Base-by-base conservation (phyloP, 2,113 vertebrate species). In the Phyllostomus hastatus region DNA sequence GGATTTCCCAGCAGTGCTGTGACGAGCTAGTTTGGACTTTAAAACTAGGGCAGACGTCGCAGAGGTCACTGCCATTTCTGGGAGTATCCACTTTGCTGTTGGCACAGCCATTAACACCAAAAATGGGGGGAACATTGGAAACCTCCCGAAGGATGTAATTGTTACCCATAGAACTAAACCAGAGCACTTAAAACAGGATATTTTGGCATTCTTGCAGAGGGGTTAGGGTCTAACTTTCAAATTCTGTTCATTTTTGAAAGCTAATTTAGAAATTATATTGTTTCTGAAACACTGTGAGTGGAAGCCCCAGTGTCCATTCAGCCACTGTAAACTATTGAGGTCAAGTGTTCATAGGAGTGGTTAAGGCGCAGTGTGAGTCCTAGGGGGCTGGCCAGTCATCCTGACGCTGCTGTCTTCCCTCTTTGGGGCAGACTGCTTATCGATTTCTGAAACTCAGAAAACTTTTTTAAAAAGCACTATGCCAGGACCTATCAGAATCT, bases 151-250 rank as follows among this genome's bases (percentile, higher is more conserved):
- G 90, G 96, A 96, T 89, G 91, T 90, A 66, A 94, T 86, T 97
- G 90, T 97, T 95, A 97, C 41, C 96, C 89, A 48, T 70, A 96
- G 91, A 97, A 97, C 93, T 92, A 88, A 98, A 96, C 85, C 72
- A 28, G 91, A 98, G 96, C 98, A 98, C 97, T 97, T 98, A 97
- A 98, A 97, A 97, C 76, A 85, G 95, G 94, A 97, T 98, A 81
- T 98, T 97, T 96, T 72, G 97, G 96, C 97, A 95, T 98, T 97
- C 95, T 98, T 98, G 96, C 96, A 91, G 93, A 91, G 87, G 78
- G 94, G 79, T 59, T 5, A 19, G 12, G 75, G 52, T 92, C 91
- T 75, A 64, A 95, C 17, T 95, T 96, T 95, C 69, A 96, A 79
- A 86, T 91, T 70, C 96, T 95, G 81, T 93, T 98, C 72, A n/a